These are phyloP conservation scores for Thecophora atra DNA, from an alignment of 2,888 invertebrate species.

Conservation along the genomic window DNA sequence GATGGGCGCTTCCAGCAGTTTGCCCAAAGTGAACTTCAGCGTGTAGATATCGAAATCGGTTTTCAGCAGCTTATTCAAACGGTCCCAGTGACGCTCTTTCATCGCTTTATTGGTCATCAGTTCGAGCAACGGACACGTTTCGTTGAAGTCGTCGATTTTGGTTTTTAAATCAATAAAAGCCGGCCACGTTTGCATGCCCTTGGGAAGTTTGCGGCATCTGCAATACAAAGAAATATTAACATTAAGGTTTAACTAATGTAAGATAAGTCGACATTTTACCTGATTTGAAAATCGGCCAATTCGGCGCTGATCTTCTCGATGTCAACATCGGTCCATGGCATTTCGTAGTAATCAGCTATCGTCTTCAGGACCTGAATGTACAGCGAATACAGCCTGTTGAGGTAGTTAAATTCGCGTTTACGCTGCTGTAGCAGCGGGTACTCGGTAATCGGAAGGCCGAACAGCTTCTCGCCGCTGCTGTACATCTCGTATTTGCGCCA, in stretches of 20 bases:
- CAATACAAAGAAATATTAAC: too few species aligned
- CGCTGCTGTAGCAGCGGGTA: conserved; percentile 82
- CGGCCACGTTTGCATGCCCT: conserved; percentile 87
- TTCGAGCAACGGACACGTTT: conserved; percentile 85
- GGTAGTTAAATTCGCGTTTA: conserved; percentile 83
- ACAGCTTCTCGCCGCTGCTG: conserved; percentile 83
- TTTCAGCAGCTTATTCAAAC: conserved; percentile 68
- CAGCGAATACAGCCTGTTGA: conserved; percentile 80
- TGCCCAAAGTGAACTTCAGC: conserved; percentile 80
- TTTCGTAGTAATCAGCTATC: conserved; percentile 86
- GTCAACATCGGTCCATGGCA: conserved; percentile 85
- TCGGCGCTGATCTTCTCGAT: conserved; percentile 83
- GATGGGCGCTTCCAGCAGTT: conserved; percentile 86
- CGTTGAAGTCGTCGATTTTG: conserved; percentile 91
- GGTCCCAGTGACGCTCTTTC: conserved; percentile 82
- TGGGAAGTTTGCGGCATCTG: conserved; percentile 84
- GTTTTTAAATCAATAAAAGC: conserved; percentile 85
- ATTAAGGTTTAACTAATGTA: background rate
- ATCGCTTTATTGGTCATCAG: conserved; percentile 89
- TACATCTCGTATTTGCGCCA: conserved; percentile 85
- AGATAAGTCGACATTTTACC: conserved; percentile 66
- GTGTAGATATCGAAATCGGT: conserved; percentile 82
- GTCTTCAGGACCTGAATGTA: conserved; percentile 87
- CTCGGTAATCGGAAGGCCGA: conserved; percentile 83
- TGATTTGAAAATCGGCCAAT: conserved; percentile 82